Evolutionary conservation across 2,113 vertebrate species (phyloP).

Genomic region (Burhinus bistriatus): DNA sequence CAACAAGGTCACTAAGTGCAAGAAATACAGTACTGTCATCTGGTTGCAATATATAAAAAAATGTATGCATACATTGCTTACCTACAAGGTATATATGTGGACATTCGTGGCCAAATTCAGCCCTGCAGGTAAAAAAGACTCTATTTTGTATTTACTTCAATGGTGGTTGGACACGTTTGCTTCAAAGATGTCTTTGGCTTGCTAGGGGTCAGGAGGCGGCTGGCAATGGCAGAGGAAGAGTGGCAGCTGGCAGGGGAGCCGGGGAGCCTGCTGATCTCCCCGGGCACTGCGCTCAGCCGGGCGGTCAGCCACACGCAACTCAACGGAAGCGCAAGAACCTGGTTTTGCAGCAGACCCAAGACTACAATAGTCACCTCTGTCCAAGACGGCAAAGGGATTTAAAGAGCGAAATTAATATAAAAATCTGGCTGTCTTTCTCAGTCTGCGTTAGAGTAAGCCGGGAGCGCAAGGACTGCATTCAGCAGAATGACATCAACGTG

Average conservation of each 20-base stretch:
- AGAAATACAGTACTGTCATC: background rate
- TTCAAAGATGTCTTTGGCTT: background rate
- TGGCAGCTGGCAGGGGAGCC: background rate
- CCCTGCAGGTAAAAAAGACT: background rate
- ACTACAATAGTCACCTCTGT: background rate
- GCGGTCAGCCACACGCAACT: background rate
- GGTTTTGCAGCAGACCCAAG: background rate
- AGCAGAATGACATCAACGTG: fast-evolving
- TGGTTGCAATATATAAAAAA: background rate
- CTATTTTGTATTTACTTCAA: background rate
- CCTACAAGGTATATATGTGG: background rate
- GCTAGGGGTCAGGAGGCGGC: background rate
- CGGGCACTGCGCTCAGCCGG: fast-evolving
- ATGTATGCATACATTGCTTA: background rate
- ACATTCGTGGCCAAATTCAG: background rate
- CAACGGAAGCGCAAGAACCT: fast-evolving
- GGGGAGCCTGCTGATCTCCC: background rate
- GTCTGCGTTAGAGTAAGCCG: background rate
- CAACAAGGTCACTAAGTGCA: background rate
- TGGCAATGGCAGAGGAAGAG: background rate
- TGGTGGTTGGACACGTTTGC: background rate
- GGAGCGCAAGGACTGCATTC: background rate
- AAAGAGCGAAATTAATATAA: background rate
- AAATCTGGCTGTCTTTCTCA: background rate
- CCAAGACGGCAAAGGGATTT: background rate